Evolutionary conservation across 2,888 invertebrate genomes (phyloP), one percentile per base, ranked within the genome.

Genomic region (Scaptomyza polygonia): DNA sequence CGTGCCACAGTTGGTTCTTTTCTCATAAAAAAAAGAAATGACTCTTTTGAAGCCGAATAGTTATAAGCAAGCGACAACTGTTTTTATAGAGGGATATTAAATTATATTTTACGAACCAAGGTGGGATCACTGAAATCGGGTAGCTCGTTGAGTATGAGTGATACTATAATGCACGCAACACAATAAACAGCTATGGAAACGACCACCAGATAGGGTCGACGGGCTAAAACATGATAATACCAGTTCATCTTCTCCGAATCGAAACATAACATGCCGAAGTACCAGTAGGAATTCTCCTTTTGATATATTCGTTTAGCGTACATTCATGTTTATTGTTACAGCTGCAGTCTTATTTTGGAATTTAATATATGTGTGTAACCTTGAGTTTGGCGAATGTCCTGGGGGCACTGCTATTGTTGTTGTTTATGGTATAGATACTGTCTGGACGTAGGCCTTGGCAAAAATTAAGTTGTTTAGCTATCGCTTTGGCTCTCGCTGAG

Each of bases 91-190:
- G 48, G 39, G 27, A 5, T 16, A 45, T 42, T 39, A 16, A 7
- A 11, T 53, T 9, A 53, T 30, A 16, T n/a, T 3, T 21, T 39
- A 77, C 63, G 18, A 92, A 96, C 96, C 93, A 95, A 92, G 88
- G 96, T 95, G 25, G 98, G 98, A 91, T 98, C 97, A 73, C 95
- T 94, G 92, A 98, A 98, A 90, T 96, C 95, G 36, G 97, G 97
- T 56, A 94, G 92, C 52, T 93, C 93, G 79, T 93, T 94, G 21
- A 94, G 92, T 42, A 94, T 93, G 67, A 95, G 91, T 52, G 95
- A 94, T 64, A 95, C 93, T 53, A 95, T 93, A 45, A 95, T 92
- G 88, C 95, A 95, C 49, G 94, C 93, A 48, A 93, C 91, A 59
- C 95, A 95, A 72, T 95, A 93, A 57, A 94, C 92, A 62, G 93